These are phyloP conservation scores for Linyphia triangularis DNA, from an alignment of 2,888 invertebrate species.

Conservation along the genomic window DNA sequence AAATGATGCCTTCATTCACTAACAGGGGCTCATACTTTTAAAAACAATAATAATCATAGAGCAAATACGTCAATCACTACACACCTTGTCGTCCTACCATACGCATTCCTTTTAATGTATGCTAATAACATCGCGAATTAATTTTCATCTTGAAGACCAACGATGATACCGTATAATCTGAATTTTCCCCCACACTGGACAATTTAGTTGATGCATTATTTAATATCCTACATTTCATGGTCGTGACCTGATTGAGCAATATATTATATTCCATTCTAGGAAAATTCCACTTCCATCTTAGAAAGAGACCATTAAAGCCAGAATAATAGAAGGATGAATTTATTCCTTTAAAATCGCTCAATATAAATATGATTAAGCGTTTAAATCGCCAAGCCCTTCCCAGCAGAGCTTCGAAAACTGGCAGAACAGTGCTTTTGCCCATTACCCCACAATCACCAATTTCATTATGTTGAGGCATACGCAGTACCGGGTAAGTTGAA, in stretches of 20 bases:
- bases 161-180: slow-evolving; percentile 15
- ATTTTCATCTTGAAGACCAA: slow-evolving; percentile 11
- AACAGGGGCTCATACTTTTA: too few relatives aligned
- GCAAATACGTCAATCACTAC: too few relatives aligned
- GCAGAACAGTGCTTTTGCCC: background rate
- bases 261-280: background rate
- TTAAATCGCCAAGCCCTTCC: slow-evolving; percentile 65
- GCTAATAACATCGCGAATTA: slow-evolving; percentile 25
- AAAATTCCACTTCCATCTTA: background rate
- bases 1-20: too few relatives aligned
- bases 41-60: too few relatives aligned
- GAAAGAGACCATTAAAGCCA: slow-evolving; percentile 33
- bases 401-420: slow-evolving; percentile 10
- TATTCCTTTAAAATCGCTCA: slow-evolving; percentile 71
- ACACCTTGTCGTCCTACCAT: too few relatives aligned
- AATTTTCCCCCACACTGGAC: slow-evolving; percentile 14
- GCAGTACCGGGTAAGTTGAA: slow-evolving; percentile 18
- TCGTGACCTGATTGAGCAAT: slow-evolving; percentile 31
- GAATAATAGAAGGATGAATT: slow-evolving; percentile 38
- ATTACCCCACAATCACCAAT: slow-evolving; percentile 68
- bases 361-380: slow-evolving; percentile 72
- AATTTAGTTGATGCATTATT: slow-evolving; percentile 8
- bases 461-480: slow-evolving; percentile 61
- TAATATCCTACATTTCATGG: slow-evolving; percentile 21
- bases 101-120: background rate